Evolutionary conservation across 2,113 vertebrate genomes (phyloP).

Genomic region (Danio rerio): GRCz12tu NC_133193.1:40123501-40124000

Average conservation of each 20-base stretch:
- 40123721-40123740: neutral
- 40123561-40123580: too few species aligned
- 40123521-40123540: too few species aligned
- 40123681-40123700: neutral
- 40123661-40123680: too few species aligned
- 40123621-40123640: too few species aligned
- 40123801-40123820: constrained; percentile 87
- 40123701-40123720: neutral
- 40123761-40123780: neutral
- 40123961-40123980: too few species aligned
- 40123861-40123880: constrained; percentile 79
- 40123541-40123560: too few species aligned
- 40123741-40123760: neutral
- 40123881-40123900: constrained; percentile 84
- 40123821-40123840: constrained; percentile 78
- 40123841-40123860: constrained; percentile 74
- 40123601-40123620: too few species aligned
- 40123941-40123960: neutral
- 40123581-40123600: too few species aligned
- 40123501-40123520: too few species aligned
- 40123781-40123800: constrained; percentile 79
- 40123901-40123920: constrained; percentile 84
- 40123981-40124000: too few species aligned
- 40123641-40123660: too few species aligned
- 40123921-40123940: constrained; percentile 55